Base-by-base conservation (phyloP, 2,888 invertebrate genomes). In the Leptarthrus brevirostris region DNA sequence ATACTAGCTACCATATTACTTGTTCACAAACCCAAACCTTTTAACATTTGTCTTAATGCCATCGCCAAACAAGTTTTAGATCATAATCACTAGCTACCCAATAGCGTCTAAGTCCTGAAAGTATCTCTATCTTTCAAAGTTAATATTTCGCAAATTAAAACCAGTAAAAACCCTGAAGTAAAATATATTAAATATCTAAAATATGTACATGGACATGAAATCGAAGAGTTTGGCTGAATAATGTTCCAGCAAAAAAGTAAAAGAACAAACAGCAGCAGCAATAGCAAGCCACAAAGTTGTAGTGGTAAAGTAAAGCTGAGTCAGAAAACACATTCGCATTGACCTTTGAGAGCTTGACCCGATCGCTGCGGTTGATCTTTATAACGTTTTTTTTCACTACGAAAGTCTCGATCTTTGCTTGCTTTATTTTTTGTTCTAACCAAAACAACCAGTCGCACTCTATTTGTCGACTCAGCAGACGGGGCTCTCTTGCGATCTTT, bases 401-500 rank as follows among this genome's bases (percentile, higher is more conserved):
- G 16, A 40, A 61, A 61, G 40, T 61, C 61, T 20, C 61, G 34
- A 40, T 6, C 12, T 61, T 5, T 22, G 20, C 12, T 18, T 20
- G 3, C 20, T 58, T 18, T 34, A 6, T 61, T 34, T 61, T 61
- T 61, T 61, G 40, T 61, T 61, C 61, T 61, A 61, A 61, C 61
- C 61, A 61, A 61, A 56, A 56, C 56, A 56, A 56, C 36, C 61
- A 36, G 61, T 61, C 61, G 61, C 61, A 61, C 36, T 61, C 61
- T 56, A 56, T 56, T 61, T 61, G 61, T 61, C 61, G 61, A 61
- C 61, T 61, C 61, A 61, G 61, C 61, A 61, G 61, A 61, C 61
- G 61, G 3, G 56, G 12, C 5, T 0, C 61, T 61, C 40, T 61
- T 40, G 61, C 61, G 36, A 61, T 61, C 61, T 61, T 36, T 30